These are phyloP conservation scores for Drosophila austrosaltans DNA, from an alignment of 2,888 invertebrate genomes.

Conservation along the genomic window DNA sequence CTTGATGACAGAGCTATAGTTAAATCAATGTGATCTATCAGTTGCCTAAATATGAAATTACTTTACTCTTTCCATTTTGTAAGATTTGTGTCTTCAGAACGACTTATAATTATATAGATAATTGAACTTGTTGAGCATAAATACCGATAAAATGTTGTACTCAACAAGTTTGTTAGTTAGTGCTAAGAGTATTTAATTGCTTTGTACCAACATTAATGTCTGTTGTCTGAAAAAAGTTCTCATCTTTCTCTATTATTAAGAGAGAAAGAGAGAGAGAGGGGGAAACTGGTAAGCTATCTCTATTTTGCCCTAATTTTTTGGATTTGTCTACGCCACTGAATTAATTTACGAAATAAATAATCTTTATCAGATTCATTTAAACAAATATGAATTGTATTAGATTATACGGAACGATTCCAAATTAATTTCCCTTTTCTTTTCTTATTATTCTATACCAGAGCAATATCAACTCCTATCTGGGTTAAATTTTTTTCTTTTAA, in stretches of 20 bases:
- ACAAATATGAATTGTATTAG: conserved; percentile 1
- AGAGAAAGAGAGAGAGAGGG: not conserved
- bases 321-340: not conserved
- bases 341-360: not conserved
- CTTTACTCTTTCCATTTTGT: too few species aligned
- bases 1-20: too few species aligned
- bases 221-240: too few species aligned
- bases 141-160: not conserved
- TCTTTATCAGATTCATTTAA: not conserved
- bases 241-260: too few species aligned
- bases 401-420: not conserved
- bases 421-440: conserved; percentile 1
- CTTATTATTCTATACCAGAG: not conserved
- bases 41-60: too few species aligned
- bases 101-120: too few species aligned
- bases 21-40: too few species aligned
- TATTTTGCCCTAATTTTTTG: not conserved
- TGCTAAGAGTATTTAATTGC: not conserved
- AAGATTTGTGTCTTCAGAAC: too few species aligned
- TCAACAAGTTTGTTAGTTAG: not conserved
- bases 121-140: not conserved
- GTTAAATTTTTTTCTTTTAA: not conserved
- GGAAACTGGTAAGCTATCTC: too few species aligned
- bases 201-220: too few species aligned
- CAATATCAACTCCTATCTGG: conserved; percentile 24